Conservation (phyloP, 2,888 invertebrate species). For the Lapara coniferarum region DNA sequence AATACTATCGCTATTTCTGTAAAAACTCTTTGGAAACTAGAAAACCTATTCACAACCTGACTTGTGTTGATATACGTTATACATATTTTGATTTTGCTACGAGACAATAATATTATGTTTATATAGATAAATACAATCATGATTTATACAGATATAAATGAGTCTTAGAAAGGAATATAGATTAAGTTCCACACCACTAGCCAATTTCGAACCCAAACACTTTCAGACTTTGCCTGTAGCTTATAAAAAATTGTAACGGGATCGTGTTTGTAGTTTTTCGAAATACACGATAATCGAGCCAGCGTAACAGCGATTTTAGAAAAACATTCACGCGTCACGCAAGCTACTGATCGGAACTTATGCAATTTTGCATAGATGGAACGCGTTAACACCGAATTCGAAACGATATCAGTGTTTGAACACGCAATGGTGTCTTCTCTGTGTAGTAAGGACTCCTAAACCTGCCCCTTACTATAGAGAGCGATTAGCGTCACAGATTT, state of each 20-base stretch:
- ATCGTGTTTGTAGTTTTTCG: constrained; percentile 1
- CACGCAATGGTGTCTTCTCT: not conserved
- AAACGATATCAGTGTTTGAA: not conserved
- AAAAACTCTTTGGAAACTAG: no score
- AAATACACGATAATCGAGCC: constrained; percentile 3
- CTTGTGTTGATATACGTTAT: no score
- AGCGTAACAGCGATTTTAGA: constrained; percentile 16
- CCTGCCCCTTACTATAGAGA: no score
- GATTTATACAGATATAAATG: no score
- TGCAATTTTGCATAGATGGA: constrained; percentile 5
- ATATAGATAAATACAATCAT: no score
- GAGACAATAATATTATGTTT: no score
- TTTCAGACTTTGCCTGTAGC: not conserved
- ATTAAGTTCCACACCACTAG: no score
- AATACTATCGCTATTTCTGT: no score
- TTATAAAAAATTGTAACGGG: constrained; percentile 8
- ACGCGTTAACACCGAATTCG: not conserved
- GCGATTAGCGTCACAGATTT: no score
- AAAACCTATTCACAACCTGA: no score
- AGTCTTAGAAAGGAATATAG: no score
- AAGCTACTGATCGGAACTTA: constrained; percentile 7
- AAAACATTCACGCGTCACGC: constrained; percentile 17
- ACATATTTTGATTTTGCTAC: no score
- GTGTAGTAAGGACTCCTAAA: not conserved
- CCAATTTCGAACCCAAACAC: not conserved